phyloP scores from a whole-genome alignment of 2,888 invertebrate species.

The Polydrusus cervinus region DNA sequence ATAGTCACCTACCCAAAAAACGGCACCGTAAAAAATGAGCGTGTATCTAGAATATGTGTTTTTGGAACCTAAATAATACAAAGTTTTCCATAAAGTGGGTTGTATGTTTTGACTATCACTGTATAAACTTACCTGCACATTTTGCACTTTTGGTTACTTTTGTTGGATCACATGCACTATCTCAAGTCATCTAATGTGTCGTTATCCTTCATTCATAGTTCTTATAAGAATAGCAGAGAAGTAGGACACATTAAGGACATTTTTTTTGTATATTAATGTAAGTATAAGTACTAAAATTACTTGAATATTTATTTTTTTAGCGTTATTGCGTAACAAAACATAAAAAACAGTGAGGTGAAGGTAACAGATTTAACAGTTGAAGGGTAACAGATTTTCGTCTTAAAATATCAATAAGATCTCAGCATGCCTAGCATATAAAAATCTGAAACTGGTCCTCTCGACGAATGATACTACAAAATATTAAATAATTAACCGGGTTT shows the following conservation, averaged over 20 bases:
- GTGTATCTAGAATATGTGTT: no score
- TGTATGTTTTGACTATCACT: no score
- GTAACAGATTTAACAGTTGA: not conserved
- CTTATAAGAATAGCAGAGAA: not conserved
- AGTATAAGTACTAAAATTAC: conserved; percentile 1
- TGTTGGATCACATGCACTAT: conserved; percentile 5
- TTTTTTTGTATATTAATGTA: not conserved
- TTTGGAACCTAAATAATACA: no score
- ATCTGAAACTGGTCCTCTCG: no score
- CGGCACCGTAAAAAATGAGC: no score
- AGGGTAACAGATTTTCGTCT: not conserved
- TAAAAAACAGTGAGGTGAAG: not conserved
- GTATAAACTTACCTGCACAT: not conserved
- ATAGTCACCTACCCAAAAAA: no score
- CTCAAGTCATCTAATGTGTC: not conserved
- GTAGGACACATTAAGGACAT: not conserved
- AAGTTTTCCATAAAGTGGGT: no score
- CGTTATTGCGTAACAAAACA: not conserved
- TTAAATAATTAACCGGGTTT: no score
- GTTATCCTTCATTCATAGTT: not conserved
- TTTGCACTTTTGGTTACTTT: not conserved
- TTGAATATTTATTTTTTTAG: not conserved
- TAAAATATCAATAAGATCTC: no score
- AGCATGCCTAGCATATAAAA: no score
- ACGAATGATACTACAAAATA: no score